These are phyloP conservation scores for Mobula hypostoma DNA, from an alignment of 2,113 vertebrate species.

Conservation along the genomic window DNA sequence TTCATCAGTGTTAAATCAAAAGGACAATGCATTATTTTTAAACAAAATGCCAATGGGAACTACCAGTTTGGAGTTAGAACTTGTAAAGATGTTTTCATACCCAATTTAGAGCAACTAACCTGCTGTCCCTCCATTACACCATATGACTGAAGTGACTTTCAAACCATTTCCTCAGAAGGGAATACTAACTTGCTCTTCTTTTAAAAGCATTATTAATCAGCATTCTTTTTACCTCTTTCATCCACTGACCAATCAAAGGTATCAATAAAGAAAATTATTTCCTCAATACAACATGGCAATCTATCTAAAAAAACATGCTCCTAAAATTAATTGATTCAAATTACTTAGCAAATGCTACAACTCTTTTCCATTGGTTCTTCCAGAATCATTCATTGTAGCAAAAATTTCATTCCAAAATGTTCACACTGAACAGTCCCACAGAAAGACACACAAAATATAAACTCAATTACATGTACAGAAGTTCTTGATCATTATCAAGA, in stretches of 20 bases:
- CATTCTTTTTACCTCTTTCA: not conserved
- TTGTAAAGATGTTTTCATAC: not conserved
- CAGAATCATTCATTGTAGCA: not conserved
- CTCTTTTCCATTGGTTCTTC: not conserved
- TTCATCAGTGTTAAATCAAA: not conserved
- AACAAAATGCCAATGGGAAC: not conserved
- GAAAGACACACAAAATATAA: not conserved
- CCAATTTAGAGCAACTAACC: not conserved
- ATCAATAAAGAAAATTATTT: not conserved
- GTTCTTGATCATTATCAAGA: not conserved
- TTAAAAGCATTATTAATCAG: not conserved
- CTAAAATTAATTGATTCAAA: not conserved
- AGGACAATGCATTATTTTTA: conserved; percentile 15
- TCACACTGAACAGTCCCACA: not conserved
- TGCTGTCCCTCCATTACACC: conserved; percentile 19
- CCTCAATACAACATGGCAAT: not conserved
- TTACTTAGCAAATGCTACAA: not conserved
- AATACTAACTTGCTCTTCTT: not conserved
- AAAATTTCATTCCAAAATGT: not conserved
- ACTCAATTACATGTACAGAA: not conserved
- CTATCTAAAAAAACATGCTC: no score
- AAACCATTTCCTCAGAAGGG: not conserved
- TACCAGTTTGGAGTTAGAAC: not conserved
- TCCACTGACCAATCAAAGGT: not conserved
- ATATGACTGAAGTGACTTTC: not conserved